A percentile compares a stretch with the other conserved stretches of the same genome.
Evolutionary conservation across 2,888 invertebrate species (phyloP).

Genomic region (Platycheirus albimanus): DNA sequence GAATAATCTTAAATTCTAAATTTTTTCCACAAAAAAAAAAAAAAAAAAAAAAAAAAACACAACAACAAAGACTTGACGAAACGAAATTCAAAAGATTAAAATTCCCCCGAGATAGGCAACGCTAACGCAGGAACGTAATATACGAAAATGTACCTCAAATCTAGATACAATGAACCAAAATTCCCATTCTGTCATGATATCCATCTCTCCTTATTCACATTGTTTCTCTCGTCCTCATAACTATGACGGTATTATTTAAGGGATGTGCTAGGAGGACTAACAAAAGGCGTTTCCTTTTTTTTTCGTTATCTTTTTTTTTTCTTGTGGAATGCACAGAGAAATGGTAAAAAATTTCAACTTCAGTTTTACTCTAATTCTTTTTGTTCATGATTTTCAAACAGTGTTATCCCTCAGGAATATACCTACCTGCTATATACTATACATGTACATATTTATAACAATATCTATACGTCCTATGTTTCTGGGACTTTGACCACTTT

Average conservation of each 20-base stretch:
- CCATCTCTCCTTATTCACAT: conserved; percentile 16
- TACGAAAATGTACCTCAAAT: conserved; percentile 57
- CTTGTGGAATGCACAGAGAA: conserved; percentile 34
- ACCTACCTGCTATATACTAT: not conserved
- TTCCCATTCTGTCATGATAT: conserved; percentile 53
- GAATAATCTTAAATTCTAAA: conserved; percentile 46
- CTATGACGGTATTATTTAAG: conserved; percentile 37
- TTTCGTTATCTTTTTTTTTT: not conserved
- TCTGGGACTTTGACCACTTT: no score
- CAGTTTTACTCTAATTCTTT: conserved; percentile 42
- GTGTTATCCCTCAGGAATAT: conserved; percentile 55
- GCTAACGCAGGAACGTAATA: not conserved
- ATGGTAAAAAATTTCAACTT: conserved; percentile 60
- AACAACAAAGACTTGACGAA: conserved; percentile 24
- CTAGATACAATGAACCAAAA: conserved; percentile 64
- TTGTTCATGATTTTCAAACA: conserved; percentile 17
- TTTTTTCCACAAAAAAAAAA: not conserved
- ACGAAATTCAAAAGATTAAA: conserved; percentile 35
- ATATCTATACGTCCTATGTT: no score
- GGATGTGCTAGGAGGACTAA: conserved; percentile 37
- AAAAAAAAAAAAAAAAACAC: not conserved
- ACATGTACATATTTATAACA: no score
- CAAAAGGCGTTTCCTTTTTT: conserved; percentile 53
- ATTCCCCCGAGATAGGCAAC: conserved; percentile 47
- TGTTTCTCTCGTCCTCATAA: conserved; percentile 20